Evolutionary conservation across 2,797 vertebrate genomes (phyloP).

Genomic region (Poecile montanus): DNA sequence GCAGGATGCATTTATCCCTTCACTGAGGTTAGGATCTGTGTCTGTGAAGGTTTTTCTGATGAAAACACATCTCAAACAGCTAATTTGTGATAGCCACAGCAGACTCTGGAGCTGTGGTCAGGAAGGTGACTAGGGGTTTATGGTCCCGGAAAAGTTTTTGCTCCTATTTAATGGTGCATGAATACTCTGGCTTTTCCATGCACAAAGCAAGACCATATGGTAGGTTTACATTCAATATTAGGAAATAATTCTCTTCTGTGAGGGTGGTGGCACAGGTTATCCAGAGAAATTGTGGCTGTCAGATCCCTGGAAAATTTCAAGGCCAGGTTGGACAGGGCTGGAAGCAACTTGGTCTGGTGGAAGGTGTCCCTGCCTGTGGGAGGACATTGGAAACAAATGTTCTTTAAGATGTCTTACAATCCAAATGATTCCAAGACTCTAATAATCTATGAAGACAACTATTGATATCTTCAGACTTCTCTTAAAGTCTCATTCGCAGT

Average conservation of each 20-base stretch:
- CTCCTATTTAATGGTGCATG: not conserved
- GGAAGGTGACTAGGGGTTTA: not conserved
- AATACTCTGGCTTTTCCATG: not conserved
- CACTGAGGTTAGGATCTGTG: not conserved
- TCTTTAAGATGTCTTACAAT: not conserved
- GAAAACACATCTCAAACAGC: not conserved
- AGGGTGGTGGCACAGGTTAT: not conserved
- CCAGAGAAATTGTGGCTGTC: not conserved
- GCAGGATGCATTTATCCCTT: not conserved
- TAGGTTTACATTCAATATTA: not conserved
- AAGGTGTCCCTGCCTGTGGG: not conserved
- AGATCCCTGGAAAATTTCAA: not conserved
- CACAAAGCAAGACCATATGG: not conserved
- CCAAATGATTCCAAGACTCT: not conserved
- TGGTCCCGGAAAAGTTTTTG: not conserved
- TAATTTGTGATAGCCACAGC: not conserved
- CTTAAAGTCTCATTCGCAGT: not conserved
- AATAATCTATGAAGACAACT: not conserved
- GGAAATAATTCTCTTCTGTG: not conserved
- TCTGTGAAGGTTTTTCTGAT: not conserved
- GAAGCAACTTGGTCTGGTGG: not conserved
- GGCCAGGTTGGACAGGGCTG: accelerated
- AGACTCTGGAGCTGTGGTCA: not conserved
- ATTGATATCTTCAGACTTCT: not conserved
- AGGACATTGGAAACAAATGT: not conserved